Percentiles rank a stretch among this genome's conserved stretches.
Conservation (phyloP, 2,113 vertebrate genomes). For the Lethenteron reissneri region DNA sequence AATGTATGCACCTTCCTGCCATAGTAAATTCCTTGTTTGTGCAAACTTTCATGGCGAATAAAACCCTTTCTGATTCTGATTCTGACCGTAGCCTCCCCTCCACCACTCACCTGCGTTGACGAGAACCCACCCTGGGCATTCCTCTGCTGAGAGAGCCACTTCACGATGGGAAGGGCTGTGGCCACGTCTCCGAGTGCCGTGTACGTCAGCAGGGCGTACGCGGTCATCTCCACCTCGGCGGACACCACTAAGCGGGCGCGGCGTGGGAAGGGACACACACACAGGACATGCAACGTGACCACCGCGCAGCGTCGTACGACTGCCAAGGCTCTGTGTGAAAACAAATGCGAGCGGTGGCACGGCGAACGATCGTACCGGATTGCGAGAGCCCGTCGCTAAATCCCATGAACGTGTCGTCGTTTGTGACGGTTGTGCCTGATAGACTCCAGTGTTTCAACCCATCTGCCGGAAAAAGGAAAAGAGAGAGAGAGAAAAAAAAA, state of each 20-base stretch:
- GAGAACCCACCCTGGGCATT: slow-evolving; percentile 31
- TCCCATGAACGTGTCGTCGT: slow-evolving; percentile 60
- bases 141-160: slow-evolving; percentile 44
- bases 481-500: background rate
- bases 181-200: slow-evolving; percentile 19
- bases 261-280: too few relatives aligned
- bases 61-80: too few relatives aligned
- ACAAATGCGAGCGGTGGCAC: background rate
- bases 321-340: too few relatives aligned
- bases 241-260: too few relatives aligned
- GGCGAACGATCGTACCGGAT: slow-evolving; percentile 34
- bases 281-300: too few relatives aligned
- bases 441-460: slow-evolving; percentile 79
- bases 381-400: slow-evolving; percentile 59
- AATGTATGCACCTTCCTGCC: too few relatives aligned
- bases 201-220: slow-evolving; percentile 50
- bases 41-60: too few relatives aligned
- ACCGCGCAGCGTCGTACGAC: too few relatives aligned
- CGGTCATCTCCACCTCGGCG: slow-evolving; percentile 42
- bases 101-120: slow-evolving; percentile 44
- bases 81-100: too few relatives aligned
- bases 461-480: slow-evolving; percentile 23
- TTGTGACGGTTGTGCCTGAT: slow-evolving; percentile 37
- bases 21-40: too few relatives aligned
- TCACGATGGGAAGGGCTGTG: slow-evolving; percentile 16